phyloP scores from a whole-genome alignment of 2,797 vertebrate species.

The Craterocephalus amniculus region DNA sequence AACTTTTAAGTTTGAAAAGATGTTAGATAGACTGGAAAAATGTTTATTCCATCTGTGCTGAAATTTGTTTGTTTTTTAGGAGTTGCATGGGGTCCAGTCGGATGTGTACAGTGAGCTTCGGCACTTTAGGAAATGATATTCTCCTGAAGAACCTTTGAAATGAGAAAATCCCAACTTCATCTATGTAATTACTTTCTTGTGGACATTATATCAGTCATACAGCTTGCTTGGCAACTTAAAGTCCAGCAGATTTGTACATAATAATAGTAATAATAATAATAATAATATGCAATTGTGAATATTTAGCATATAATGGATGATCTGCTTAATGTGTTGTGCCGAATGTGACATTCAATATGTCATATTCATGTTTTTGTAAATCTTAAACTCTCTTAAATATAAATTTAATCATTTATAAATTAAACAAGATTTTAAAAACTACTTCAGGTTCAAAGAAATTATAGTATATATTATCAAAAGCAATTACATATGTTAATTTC shows the following conservation, averaged over 20 bases:
- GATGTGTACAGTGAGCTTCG: constrained; percentile 85
- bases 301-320: constrained; percentile 7
- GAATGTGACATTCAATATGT: constrained; percentile 9
- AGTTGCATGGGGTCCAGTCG: constrained; percentile 83
- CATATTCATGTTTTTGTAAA: constrained; percentile 10
- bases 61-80: constrained; percentile 65
- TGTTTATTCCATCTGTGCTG: not conserved
- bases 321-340: constrained; percentile 14
- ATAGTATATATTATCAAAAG: not conserved
- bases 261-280: too few relatives aligned
- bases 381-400: constrained; percentile 21
- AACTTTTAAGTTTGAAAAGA: not conserved
- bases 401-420: constrained; percentile 24
- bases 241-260: not conserved
- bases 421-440: constrained; percentile 36
- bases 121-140: constrained; percentile 77
- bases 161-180: not conserved
- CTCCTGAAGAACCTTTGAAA: not conserved
- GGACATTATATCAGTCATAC: not conserved
- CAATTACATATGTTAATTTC: not conserved
- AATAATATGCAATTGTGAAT: constrained; percentile 1
- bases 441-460: not conserved
- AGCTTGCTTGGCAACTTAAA: constrained; percentile 1
- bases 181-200: constrained; percentile 18
- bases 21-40: not conserved